Evolutionary conservation across 2,888 invertebrate genomes (phyloP).

Genomic region (Meteorus colon): DNA sequence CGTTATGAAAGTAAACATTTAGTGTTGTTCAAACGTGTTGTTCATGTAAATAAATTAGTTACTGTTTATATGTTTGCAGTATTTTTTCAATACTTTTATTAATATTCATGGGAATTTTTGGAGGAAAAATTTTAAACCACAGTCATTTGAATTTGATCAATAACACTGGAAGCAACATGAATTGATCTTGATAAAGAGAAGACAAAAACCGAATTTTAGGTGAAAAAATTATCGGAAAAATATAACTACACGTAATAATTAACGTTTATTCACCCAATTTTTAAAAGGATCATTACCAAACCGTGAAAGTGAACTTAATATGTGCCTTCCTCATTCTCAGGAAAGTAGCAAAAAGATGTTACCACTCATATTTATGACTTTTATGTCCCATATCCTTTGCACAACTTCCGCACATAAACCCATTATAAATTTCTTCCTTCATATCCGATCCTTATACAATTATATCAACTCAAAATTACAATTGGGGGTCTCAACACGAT

Average conservation of each 20-base stretch:
- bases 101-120: too few species aligned
- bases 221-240: too few species aligned
- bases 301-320: not conserved
- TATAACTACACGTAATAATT: too few species aligned
- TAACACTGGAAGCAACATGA: too few species aligned
- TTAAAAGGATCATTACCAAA: not conserved
- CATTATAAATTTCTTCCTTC: constrained; percentile 15
- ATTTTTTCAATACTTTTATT: too few species aligned
- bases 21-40: not conserved
- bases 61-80: too few species aligned
- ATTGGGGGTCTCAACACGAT: constrained; percentile 13
- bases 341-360: constrained; percentile 15
- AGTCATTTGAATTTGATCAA: too few species aligned
- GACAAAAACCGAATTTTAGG: too few species aligned
- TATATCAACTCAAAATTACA: not conserved
- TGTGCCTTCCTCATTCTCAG: not conserved
- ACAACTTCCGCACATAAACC: constrained; percentile 3
- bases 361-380: constrained; percentile 14
- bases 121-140: too few species aligned
- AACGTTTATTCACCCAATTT: too few species aligned
- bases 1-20: constrained; percentile 50
- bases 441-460: not conserved
- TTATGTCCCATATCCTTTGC: not conserved
- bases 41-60: too few species aligned
- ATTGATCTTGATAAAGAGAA: too few species aligned